Evolutionary conservation across 1,140 invertebrate species (phyloP).

Genomic region (Bombus sylvicola): DNA sequence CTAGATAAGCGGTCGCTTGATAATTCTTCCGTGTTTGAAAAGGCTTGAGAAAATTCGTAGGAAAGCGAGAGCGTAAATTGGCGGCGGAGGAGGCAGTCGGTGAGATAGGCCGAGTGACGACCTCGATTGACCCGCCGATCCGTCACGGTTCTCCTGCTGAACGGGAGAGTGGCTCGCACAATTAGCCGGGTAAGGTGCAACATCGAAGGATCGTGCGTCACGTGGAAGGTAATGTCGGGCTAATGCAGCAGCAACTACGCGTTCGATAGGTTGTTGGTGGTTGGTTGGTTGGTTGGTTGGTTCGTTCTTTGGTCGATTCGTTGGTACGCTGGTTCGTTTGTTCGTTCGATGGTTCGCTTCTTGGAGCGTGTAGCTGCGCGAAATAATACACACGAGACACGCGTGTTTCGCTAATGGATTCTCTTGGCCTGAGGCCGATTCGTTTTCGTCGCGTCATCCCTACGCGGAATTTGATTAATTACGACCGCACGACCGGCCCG

Average conservation of each 20-base stretch:
- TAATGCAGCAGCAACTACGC: constrained; percentile 39
- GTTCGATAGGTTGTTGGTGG: constrained; percentile 2
- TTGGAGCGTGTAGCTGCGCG: not conserved
- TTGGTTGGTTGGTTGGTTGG: not conserved
- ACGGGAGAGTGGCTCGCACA: constrained; percentile 55
- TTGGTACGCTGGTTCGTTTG: not conserved
- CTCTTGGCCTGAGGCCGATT: constrained; percentile 70
- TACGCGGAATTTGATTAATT: constrained; percentile 80
- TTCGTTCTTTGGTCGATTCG: not conserved
- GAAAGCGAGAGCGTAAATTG: constrained; percentile 32
- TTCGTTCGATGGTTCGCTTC: not conserved
- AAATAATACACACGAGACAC: constrained; percentile 72
- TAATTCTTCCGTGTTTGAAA: constrained; percentile 58
- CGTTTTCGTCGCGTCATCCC: constrained; percentile 79
- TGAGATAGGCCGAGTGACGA: constrained; percentile 65
- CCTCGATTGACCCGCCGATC: constrained; percentile 70
- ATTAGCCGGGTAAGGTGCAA: constrained; percentile 68
- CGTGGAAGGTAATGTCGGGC: constrained; percentile 65
- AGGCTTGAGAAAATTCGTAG: constrained; percentile 48
- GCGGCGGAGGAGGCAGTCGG: constrained; percentile 34
- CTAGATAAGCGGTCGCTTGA: not conserved
- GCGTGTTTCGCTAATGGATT: constrained; percentile 78
- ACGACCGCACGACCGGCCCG: constrained; percentile 67
- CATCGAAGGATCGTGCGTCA: constrained; percentile 66
- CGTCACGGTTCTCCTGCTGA: constrained; percentile 63